phyloP scores from a whole-genome alignment of 1,140 invertebrate genomes.

The Drosophila paulistorum region DNA sequence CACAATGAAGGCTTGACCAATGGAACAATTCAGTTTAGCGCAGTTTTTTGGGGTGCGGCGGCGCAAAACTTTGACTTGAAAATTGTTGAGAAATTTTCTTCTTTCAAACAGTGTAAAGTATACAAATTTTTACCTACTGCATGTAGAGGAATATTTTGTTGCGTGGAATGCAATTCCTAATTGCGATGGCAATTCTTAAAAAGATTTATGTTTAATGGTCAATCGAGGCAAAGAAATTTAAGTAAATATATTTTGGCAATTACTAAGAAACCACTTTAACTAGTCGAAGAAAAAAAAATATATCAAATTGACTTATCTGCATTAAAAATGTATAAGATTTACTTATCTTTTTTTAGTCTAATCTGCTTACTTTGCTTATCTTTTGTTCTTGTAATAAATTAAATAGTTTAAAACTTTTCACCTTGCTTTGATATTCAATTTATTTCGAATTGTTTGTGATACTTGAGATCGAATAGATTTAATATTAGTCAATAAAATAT shows the following conservation, averaged over 20 bases:
- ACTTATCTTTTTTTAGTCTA: too few relatives aligned
- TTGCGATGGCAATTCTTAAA: background rate
- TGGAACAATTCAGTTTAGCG: conserved; percentile 52
- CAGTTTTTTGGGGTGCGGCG: conserved; percentile 1
- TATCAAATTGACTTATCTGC: too few relatives aligned
- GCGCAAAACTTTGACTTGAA: background rate
- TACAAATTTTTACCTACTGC: background rate
- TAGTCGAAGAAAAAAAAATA: too few relatives aligned
- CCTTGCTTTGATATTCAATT: too few relatives aligned
- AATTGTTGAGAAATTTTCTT: conserved; percentile 14
- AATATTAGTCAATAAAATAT: too few relatives aligned
- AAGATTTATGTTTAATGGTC: background rate
- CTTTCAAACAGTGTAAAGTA: background rate
- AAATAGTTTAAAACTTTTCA: too few relatives aligned
- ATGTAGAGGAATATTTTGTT: background rate
- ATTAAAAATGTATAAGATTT: too few relatives aligned
- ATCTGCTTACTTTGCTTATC: too few relatives aligned
- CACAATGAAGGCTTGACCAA: conserved; percentile 60
- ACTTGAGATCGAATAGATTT: too few relatives aligned
- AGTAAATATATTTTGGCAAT: background rate
- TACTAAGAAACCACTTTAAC: background rate
- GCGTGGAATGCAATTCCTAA: background rate
- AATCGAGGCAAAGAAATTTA: background rate
- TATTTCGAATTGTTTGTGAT: too few relatives aligned
- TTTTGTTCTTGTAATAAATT: too few relatives aligned